Base-by-base conservation (phyloP, 2,797 vertebrate genomes). In the Crax fasciolata region DNA sequence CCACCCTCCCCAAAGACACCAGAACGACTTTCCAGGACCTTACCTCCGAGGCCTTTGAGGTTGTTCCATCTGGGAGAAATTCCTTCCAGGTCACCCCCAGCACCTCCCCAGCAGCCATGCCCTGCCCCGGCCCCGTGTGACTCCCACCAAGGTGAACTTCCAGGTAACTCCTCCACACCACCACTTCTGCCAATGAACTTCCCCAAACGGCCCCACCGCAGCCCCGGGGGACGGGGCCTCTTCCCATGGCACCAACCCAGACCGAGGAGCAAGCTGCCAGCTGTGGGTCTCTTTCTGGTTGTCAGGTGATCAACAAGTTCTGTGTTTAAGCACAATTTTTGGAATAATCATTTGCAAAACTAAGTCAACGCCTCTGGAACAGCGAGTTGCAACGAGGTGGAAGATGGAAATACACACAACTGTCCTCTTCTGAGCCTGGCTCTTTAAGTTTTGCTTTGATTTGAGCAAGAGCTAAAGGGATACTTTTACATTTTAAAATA, bases 151-250 rank as follows among this genome's bases (percentile, higher is more conserved):
- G 78, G 92, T 41, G 55, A 89, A 75, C 65, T 92, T 92, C 92
- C 94, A 95, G 94, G 94, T 90, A 95, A 77, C 89, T 65, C 39
- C 89, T 89, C 80, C 81, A 19, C 38, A 63, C 63, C 72, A 28
- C 97, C 97, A 97, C 98, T 98, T 98, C 98, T 97, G 89, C 88
- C 66, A 65, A 87, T 20, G 59, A 30, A 87, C 97, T 98, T 98
- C 97, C 96, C 72, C 65, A 94, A 97, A 97, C 18, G 5, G 7
- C 15, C 63, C 28, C 55, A 89, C 92, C 93, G 48, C 48, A 49
- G 46, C 10, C 21, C 49, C 24, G 49, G 25, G 49, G 21, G 21
- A 21, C 44, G 15, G 15, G 15, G 4, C 13, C 49, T 51, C 49
- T 51, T 27, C 49, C 49, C 49, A 27, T 9, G 18, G 54, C 13